Conservation (phyloP, 2,888 invertebrate species). For the Dione vanillae region DNA sequence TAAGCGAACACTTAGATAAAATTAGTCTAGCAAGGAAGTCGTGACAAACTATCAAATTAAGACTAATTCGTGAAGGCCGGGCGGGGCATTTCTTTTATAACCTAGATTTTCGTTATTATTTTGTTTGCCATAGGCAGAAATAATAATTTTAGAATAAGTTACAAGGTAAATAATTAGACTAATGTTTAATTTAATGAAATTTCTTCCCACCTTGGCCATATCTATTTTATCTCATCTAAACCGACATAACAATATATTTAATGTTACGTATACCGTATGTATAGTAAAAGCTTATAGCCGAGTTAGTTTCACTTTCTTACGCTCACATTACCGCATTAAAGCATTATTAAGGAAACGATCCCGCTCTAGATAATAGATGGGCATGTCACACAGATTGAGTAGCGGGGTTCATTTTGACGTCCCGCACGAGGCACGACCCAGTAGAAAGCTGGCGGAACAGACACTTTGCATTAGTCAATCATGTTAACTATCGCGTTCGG, state of each 20-base stretch:
- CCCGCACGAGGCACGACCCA: constrained; percentile 48
- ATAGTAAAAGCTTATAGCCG: constrained; percentile 22
- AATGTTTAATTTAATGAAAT: background rate
- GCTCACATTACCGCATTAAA: constrained; percentile 39
- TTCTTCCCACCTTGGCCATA: background rate
- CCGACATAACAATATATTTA: constrained; percentile 1
- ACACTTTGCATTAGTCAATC: constrained; percentile 54
- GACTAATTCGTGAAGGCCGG: constrained; percentile 27
- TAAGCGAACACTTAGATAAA: constrained; percentile 24
- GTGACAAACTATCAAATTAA: constrained; percentile 29
- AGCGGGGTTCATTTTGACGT: constrained; percentile 53
- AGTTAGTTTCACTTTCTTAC: constrained; percentile 42
- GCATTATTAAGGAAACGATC: constrained; percentile 47
- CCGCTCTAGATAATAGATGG: constrained; percentile 48
- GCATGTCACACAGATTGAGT: constrained; percentile 56
- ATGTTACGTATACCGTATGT: constrained; percentile 6
- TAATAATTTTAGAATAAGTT: no score
- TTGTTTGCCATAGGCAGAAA: background rate
- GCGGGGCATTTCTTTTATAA: constrained; percentile 1
- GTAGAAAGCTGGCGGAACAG: constrained; percentile 55
- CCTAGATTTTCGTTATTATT: constrained; percentile 2
- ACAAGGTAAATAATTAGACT: background rate
- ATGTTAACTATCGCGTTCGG: constrained; percentile 49
- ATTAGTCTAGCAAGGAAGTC: constrained; percentile 28
- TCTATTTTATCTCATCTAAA: constrained; percentile 8